phyloP scores from a whole-genome alignment of 2,113 vertebrate genomes.

The Grantiella picta region DNA sequence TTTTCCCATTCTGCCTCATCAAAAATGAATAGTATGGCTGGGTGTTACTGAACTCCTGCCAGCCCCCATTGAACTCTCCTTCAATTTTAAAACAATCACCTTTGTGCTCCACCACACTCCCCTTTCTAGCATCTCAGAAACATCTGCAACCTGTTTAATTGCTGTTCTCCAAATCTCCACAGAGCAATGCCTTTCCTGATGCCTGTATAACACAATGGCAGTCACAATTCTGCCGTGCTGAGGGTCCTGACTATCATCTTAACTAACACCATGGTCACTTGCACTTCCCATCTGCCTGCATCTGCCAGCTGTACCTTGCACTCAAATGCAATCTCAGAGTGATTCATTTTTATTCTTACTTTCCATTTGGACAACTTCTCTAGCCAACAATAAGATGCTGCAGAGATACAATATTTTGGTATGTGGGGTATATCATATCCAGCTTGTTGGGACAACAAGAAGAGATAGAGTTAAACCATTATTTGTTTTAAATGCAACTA shows the following conservation, averaged over 20 bases:
- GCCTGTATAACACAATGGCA: neutral
- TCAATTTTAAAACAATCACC: neutral
- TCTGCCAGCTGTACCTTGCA: neutral
- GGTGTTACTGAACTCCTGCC: neutral
- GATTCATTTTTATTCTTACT: neutral
- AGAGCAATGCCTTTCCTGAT: neutral
- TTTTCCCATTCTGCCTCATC: neutral
- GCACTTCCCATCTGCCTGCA: neutral
- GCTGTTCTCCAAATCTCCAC: neutral
- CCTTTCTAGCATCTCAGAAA: neutral
- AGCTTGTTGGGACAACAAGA: neutral
- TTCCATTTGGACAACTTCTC: neutral
- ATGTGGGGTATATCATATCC: neutral
- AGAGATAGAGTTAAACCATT: neutral
- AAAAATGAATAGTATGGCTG: neutral
- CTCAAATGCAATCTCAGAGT: neutral
- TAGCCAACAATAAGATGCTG: neutral
- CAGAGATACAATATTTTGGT: neutral
- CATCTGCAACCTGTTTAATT: neutral
- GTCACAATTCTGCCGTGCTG: neutral
- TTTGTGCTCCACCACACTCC: neutral
- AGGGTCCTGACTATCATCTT: neutral
- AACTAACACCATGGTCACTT: neutral
- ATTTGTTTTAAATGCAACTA: neutral
- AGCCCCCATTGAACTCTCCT: neutral